Evolutionary conservation across 2,113 vertebrate species (phyloP).

Genomic region (Hepsetus odoe): DNA sequence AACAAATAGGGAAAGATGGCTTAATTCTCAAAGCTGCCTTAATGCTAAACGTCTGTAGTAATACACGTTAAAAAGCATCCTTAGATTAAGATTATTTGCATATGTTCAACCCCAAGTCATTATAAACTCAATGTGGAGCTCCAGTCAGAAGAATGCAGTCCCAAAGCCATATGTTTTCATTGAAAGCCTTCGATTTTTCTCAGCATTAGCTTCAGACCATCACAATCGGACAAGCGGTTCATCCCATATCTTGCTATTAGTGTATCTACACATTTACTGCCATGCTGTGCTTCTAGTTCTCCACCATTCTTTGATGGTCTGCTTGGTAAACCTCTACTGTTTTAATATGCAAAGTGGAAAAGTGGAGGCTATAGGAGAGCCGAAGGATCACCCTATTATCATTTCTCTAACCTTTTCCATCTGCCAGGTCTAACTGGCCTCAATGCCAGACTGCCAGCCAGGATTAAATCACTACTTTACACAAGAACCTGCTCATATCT

Average conservation of each 20-base stretch:
- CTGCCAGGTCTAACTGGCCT: constrained; percentile 30
- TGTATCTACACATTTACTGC: constrained; percentile 16
- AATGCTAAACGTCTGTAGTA: constrained; percentile 2
- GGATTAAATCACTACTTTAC: constrained; percentile 2
- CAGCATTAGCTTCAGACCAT: constrained; percentile 60
- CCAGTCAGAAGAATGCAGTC: constrained; percentile 1
- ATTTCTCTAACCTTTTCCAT: constrained; percentile 45
- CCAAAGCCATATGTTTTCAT: constrained; percentile 37
- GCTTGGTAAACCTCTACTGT: constrained; percentile 57
- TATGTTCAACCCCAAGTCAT: constrained; percentile 23
- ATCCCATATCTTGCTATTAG: constrained; percentile 32
- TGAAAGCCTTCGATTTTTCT: constrained; percentile 38
- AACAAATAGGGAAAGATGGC: constrained; percentile 1
- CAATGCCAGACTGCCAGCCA: neutral
- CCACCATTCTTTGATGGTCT: constrained; percentile 69
- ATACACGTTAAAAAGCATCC: neutral
- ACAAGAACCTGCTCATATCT: neutral
- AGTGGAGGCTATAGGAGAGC: constrained; percentile 29
- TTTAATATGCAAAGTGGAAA: constrained; percentile 37
- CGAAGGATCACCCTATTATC: constrained; percentile 36
- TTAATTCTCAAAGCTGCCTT: neutral
- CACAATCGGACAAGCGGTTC: constrained; percentile 43
- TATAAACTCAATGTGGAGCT: neutral
- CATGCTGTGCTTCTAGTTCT: constrained; percentile 9
- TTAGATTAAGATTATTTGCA: constrained; percentile 32